Base-by-base conservation (phyloP, 1,140 invertebrate species). In the Tribolium castaneum region DNA sequence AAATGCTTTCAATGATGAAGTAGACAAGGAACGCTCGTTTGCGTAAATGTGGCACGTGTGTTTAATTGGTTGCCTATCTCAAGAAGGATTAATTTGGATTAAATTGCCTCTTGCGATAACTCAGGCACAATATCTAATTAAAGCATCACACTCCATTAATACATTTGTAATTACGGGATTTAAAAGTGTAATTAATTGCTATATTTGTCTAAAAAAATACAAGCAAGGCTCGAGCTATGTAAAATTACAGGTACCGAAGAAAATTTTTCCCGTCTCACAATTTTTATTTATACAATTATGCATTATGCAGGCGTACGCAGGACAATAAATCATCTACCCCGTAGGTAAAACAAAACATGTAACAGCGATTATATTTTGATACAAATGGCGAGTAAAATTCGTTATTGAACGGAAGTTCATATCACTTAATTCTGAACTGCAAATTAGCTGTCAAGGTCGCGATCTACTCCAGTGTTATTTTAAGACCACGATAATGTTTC, bases 381-480 rank as follows among this genome's bases (percentile, higher is more conserved):
- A 0, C 25, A 0, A 45, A 19, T 19, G 16, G 5, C 10, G 19
- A 14, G 14, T 9, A 30, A 59, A 66, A 66, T 66, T 22, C 59
- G 59, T 66, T 45, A 45, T 45, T 62, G 30, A 35, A 25, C 25
- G 59, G 59, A 66, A 66, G 59, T 35, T 12, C 25, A 66, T 66
- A 66, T 66, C 59, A 35, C 59, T 35, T 66, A 66, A 66, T 66
- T 35, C 54, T 66, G 12, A 66, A 70, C n/a, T 70, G 71, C 16
- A 77, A 77, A 70, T 76, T 70, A 76, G 25, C 16, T 70, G 49
- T 70, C 74, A 66, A 66, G 74, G 52, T 54, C 13, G 14, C 9
- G 34, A 75, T 54, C 59, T 30, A 9, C 9, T 45, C 10, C 59
- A 14, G 13, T 25, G 12, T 35, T 54, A 54, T 75, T 52, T 56